Evolutionary conservation across 1,140 invertebrate genomes (phyloP).

Genomic region (Patella vulgata): DNA sequence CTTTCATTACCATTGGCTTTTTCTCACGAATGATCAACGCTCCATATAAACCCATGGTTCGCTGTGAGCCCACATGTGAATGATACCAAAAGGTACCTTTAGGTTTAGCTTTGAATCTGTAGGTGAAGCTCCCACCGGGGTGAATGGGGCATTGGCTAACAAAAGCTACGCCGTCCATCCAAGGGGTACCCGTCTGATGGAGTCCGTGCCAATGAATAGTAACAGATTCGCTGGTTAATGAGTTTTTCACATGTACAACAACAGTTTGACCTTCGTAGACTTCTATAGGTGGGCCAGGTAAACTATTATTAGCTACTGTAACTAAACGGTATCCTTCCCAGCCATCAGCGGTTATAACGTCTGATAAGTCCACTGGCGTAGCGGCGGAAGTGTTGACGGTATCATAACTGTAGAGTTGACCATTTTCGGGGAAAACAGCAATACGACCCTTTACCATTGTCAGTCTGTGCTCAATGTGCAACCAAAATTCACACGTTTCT

Average conservation of each 20-base stretch:
- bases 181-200: slow-evolving; percentile 82
- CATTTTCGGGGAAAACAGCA: slow-evolving; percentile 36
- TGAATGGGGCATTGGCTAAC: slow-evolving; percentile 91
- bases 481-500: slow-evolving; percentile 40
- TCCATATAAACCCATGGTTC: slow-evolving; percentile 51
- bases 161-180: slow-evolving; percentile 90
- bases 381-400: slow-evolving; percentile 34
- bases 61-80: slow-evolving; percentile 53
- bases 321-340: slow-evolving; percentile 37
- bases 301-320: slow-evolving; percentile 42
- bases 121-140: slow-evolving; percentile 85
- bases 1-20: slow-evolving; percentile 19
- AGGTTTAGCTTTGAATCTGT: slow-evolving; percentile 69
- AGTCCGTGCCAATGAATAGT: slow-evolving; percentile 91
- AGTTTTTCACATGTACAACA: slow-evolving; percentile 85
- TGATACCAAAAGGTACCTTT: slow-evolving; percentile 63
- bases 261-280: slow-evolving; percentile 87
- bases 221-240: slow-evolving; percentile 80
- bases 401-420: slow-evolving; percentile 46
- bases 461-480: slow-evolving; percentile 33
- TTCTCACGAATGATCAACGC: slow-evolving; percentile 48
- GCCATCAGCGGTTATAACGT: slow-evolving; percentile 56
- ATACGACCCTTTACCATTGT: slow-evolving; percentile 44
- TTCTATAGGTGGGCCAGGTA: slow-evolving; percentile 68
- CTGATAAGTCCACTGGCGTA: slow-evolving; percentile 14